Evolutionary conservation across 1,140 invertebrate species (phyloP).

Genomic region (Gonatopus flavifemur): DNA sequence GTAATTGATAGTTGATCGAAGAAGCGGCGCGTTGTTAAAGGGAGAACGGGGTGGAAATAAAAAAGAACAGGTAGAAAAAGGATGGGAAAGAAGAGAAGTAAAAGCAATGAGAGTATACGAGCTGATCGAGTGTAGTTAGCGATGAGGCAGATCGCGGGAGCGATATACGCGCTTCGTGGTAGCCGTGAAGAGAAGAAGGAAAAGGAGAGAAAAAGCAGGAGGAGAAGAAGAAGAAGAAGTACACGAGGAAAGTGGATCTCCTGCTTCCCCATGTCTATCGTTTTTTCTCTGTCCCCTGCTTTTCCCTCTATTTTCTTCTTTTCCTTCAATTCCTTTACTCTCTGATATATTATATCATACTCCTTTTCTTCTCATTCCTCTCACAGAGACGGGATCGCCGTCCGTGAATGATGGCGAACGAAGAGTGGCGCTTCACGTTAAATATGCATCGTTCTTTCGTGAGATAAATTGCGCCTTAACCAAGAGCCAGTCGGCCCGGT

Average conservation of each 20-base stretch:
- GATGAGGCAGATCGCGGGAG: conserved; percentile 28
- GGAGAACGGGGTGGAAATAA: not conserved
- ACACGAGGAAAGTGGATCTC: not conserved
- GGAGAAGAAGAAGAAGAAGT: no score
- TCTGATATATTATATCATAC: not conserved
- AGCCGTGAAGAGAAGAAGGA: no score
- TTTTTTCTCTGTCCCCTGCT: not conserved
- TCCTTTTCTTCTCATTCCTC: conserved; percentile 1
- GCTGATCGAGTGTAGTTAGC: conserved; percentile 26
- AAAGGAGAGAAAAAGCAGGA: no score
- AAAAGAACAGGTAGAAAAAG: not conserved
- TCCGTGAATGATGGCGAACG: conserved; percentile 36
- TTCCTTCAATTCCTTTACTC: not conserved
- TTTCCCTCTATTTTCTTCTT: not conserved
- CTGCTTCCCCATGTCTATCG: no score
- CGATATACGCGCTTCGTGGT: conserved; percentile 23
- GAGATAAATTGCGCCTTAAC: conserved; percentile 49
- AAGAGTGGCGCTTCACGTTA: conserved; percentile 42
- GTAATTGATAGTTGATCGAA: conserved; percentile 40
- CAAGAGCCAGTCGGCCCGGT: conserved; percentile 38
- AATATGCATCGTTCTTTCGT: conserved; percentile 44
- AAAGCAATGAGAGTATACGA: not conserved
- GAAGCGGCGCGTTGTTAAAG: conserved; percentile 23
- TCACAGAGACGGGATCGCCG: conserved; percentile 26
- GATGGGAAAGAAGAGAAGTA: not conserved